Evolutionary conservation across 2,113 vertebrate species (phyloP).

Genomic region (Benitochromis conjunctus): DNA sequence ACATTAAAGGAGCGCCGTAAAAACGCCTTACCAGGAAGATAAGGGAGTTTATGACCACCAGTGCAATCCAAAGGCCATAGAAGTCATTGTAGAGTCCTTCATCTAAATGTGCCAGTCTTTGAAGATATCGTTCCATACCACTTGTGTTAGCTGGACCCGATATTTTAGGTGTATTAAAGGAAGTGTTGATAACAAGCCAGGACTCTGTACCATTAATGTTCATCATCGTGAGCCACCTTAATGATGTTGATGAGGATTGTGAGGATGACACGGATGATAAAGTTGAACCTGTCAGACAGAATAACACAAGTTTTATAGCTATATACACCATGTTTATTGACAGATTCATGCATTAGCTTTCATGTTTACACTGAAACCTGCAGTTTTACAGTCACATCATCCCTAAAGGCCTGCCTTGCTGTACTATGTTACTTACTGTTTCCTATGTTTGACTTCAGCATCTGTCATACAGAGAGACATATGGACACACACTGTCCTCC

Average conservation of each 20-base stretch:
- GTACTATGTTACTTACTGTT: background rate
- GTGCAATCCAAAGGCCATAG: conserved; percentile 85
- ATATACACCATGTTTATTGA: background rate
- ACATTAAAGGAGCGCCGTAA: background rate
- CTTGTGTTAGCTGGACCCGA: conserved; percentile 33
- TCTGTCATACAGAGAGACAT: background rate
- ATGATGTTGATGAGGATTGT: background rate
- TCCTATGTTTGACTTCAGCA: background rate
- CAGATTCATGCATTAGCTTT: background rate
- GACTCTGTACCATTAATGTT: conserved; percentile 45
- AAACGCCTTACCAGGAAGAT: conserved; percentile 81
- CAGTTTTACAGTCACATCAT: background rate
- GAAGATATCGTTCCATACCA: conserved; percentile 69
- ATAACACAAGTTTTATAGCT: background rate
- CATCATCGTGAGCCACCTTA: conserved; percentile 5
- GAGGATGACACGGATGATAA: background rate
- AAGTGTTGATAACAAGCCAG: conserved; percentile 54
- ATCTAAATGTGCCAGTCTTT: conserved; percentile 81
- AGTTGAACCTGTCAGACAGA: conserved; percentile 1
- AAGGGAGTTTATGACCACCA: conserved; percentile 82
- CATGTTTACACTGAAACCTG: background rate
- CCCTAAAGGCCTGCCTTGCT: background rate
- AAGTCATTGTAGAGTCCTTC: conserved; percentile 80
- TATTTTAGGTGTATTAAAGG: conserved; percentile 24
- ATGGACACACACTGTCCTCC: background rate